Conservation (phyloP, 1,140 invertebrate species). For the Heliconius nattereri region DNA sequence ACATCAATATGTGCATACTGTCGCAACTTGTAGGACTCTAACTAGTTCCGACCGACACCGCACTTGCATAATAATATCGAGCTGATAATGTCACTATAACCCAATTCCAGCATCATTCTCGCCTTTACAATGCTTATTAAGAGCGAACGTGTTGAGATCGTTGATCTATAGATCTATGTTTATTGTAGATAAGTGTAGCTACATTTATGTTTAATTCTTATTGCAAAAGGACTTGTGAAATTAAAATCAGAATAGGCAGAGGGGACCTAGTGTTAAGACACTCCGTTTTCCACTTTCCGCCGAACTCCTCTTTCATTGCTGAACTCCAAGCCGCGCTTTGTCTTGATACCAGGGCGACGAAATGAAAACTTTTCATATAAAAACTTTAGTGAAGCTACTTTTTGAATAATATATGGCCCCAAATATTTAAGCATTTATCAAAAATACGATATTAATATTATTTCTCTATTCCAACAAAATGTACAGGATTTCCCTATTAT, state of each 20-base stretch:
- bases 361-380: too few relatives aligned
- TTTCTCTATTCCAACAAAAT: conserved; percentile 2
- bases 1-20: conserved; percentile 21
- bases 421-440: too few relatives aligned
- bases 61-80: conserved; percentile 43
- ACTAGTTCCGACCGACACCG: conserved; percentile 41
- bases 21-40: conserved; percentile 39
- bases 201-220: too few relatives aligned
- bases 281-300: too few relatives aligned
- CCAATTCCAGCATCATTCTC: conserved; percentile 18
- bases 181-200: background rate
- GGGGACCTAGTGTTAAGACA: too few relatives aligned
- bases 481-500: conserved; percentile 33
- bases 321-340: too few relatives aligned
- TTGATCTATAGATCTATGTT: background rate
- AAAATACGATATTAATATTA: background rate
- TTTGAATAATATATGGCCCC: too few relatives aligned
- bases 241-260: too few relatives aligned
- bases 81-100: conserved; percentile 40
- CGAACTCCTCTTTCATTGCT: too few relatives aligned
- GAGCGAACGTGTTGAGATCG: conserved; percentile 15
- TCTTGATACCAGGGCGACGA: too few relatives aligned
- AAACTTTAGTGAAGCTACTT: too few relatives aligned
- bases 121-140: conserved; percentile 23
- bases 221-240: too few relatives aligned